Percentiles rank a stretch among this genome's conserved stretches.
These are phyloP conservation scores for Peromyscus eremicus DNA, from an alignment of 2,797 vertebrate genomes.

Conservation along the genomic window DNA sequence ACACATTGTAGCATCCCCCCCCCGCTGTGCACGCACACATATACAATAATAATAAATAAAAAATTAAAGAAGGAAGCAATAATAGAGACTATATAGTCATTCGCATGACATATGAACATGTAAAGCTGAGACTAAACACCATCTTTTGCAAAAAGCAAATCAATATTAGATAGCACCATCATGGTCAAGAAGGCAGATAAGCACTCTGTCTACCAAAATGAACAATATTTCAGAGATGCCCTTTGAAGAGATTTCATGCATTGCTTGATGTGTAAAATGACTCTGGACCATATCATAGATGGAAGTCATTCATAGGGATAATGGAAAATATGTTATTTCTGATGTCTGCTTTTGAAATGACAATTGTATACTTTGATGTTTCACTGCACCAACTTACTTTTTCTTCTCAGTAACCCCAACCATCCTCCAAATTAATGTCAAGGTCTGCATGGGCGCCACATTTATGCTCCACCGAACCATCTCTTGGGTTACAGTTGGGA, in stretches of 20 bases:
- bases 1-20: neutral
- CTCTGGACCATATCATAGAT: slow-evolving; percentile 68
- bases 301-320: slow-evolving; percentile 79
- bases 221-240: slow-evolving; percentile 57
- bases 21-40: neutral
- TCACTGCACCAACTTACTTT: slow-evolving; percentile 74
- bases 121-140: neutral
- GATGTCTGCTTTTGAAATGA: slow-evolving; percentile 69
- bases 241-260: slow-evolving; percentile 77
- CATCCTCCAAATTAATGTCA: slow-evolving; percentile 77
- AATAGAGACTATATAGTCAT: neutral
- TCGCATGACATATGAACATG: neutral
- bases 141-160: neutral
- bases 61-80: neutral
- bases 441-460: slow-evolving; percentile 70
- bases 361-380: slow-evolving; percentile 81
- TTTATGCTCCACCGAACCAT: slow-evolving; percentile 83
- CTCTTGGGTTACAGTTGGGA: slow-evolving; percentile 78
- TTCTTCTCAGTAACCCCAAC: slow-evolving; percentile 82
- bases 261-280: slow-evolving; percentile 86
- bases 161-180: neutral
- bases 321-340: slow-evolving; percentile 81
- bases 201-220: neutral
- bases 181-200: neutral
- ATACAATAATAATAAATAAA: neutral